Evolutionary conservation across 2,113 vertebrate genomes (phyloP).

Genomic region (Nannobrachium achirus): DNA sequence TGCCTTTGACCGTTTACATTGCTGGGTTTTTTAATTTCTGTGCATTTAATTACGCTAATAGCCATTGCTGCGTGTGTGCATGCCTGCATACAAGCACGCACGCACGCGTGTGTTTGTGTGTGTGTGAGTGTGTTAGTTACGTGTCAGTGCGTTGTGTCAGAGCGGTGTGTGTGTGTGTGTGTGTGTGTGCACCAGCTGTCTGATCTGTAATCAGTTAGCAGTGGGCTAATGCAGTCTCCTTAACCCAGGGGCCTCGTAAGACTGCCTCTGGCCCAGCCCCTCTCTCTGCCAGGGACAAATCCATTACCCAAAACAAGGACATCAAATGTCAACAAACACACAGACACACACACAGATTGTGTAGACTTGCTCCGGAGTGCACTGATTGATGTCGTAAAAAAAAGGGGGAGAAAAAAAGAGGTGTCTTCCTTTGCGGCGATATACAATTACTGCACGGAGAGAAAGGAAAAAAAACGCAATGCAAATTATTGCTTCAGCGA

Average conservation of each 20-base stretch:
- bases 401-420: neutral
- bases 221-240: constrained; percentile 76
- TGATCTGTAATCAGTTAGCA: constrained; percentile 77
- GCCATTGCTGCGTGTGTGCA: neutral
- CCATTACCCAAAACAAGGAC: constrained; percentile 76
- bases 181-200: constrained; percentile 64
- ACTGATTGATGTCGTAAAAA: constrained; percentile 44
- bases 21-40: constrained; percentile 40
- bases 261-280: constrained; percentile 63
- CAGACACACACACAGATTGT: constrained; percentile 34
- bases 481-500: neutral
- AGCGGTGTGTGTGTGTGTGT: constrained; percentile 24
- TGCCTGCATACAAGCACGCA: too few relatives aligned
- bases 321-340: constrained; percentile 70
- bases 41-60: constrained; percentile 62
- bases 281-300: constrained; percentile 70
- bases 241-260: constrained; percentile 78
- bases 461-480: constrained; percentile 11
- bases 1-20: constrained; percentile 38
- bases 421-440: constrained; percentile 28
- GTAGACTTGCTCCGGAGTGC: constrained; percentile 31
- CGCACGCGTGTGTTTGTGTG: constrained; percentile 16
- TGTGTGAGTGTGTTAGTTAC: constrained; percentile 24
- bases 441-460: constrained; percentile 19
- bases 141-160: too few relatives aligned